Percentiles rank a stretch among this genome's conserved stretches.
These are phyloP conservation scores for Macrochelys suwanniensis DNA, from an alignment of 2,797 vertebrate genomes.

Conservation along the genomic window DNA sequence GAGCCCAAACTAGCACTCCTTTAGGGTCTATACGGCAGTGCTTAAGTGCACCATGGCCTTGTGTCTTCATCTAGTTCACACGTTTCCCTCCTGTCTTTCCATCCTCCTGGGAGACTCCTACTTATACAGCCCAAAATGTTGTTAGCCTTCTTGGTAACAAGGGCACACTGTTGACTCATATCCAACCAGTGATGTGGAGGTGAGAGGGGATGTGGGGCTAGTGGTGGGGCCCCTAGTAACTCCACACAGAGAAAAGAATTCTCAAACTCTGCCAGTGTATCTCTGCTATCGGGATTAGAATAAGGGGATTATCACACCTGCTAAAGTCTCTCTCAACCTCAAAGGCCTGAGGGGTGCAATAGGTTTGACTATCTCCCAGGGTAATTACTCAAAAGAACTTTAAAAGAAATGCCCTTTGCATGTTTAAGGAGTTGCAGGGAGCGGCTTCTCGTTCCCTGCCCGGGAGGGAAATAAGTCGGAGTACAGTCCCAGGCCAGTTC, in stretches of 20 bases:
- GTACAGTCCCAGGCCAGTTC: not conserved
- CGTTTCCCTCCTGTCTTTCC: not conserved
- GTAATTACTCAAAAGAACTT: slow-evolving; percentile 64
- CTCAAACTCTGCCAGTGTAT: not conserved
- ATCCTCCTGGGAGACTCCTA: not conserved
- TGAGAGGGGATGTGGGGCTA: not conserved
- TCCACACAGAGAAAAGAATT: not conserved
- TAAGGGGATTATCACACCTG: slow-evolving; percentile 67
- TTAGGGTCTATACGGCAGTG: too few relatives aligned
- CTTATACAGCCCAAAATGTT: too few relatives aligned
- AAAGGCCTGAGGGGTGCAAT: slow-evolving; percentile 29
- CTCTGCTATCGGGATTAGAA: slow-evolving; percentile 62
- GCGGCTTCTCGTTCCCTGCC: not conserved
- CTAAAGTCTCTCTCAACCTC: slow-evolving; percentile 60
- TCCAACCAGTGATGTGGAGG: not conserved
- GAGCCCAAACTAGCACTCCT: too few relatives aligned
- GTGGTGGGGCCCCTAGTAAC: not conserved
- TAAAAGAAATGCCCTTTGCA: slow-evolving; percentile 51
- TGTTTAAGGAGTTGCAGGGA: slow-evolving; percentile 7
- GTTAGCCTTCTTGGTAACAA: too few relatives aligned
- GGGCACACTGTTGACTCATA: too few relatives aligned
- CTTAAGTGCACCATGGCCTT: too few relatives aligned
- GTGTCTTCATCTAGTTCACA: not conserved
- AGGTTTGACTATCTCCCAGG: slow-evolving; percentile 8
- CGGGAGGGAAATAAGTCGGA: not conserved